Evolutionary conservation across 2,888 invertebrate species (phyloP).

Genomic region (Microdon myrmicae): DNA sequence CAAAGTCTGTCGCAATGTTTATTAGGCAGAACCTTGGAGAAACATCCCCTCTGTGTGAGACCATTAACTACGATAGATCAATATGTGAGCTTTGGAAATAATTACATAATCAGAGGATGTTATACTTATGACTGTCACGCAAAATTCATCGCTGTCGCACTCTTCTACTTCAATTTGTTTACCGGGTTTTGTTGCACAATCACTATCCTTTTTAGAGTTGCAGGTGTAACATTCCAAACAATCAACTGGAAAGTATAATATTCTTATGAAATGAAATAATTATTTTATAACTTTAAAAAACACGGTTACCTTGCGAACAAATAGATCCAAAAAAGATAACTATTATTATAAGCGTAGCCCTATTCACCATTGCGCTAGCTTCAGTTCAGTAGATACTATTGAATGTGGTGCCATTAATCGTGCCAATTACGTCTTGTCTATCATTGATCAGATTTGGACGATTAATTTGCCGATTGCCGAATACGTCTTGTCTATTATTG

Average conservation of each 20-base stretch:
- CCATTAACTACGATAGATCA: conserved; percentile 58
- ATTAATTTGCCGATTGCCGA: too few relatives aligned
- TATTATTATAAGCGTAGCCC: too few relatives aligned
- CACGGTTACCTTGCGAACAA: too few relatives aligned
- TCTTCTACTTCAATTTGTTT: conserved; percentile 60
- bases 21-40: conserved; percentile 56
- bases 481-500: conserved; percentile 2
- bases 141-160: conserved; percentile 55
- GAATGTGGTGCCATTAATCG: conserved; percentile 4
- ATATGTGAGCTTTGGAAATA: not conserved
- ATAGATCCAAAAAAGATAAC: too few relatives aligned
- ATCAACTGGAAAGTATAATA: conserved; percentile 11
- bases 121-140: conserved; percentile 57
- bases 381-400: conserved; percentile 7
- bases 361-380: conserved; percentile 27
- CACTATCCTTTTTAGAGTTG: conserved; percentile 56
- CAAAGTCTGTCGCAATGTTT: conserved; percentile 58
- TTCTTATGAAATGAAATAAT: too few relatives aligned
- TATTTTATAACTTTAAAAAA: too few relatives aligned
- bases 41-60: conserved; percentile 58
- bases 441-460: too few relatives aligned
- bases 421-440: not conserved
- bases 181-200: conserved; percentile 60
- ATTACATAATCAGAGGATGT: not conserved
- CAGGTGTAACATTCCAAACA: conserved; percentile 60